Base-by-base conservation (phyloP, 2,797 vertebrate genomes). In the Megalops cyprinoides region DNA sequence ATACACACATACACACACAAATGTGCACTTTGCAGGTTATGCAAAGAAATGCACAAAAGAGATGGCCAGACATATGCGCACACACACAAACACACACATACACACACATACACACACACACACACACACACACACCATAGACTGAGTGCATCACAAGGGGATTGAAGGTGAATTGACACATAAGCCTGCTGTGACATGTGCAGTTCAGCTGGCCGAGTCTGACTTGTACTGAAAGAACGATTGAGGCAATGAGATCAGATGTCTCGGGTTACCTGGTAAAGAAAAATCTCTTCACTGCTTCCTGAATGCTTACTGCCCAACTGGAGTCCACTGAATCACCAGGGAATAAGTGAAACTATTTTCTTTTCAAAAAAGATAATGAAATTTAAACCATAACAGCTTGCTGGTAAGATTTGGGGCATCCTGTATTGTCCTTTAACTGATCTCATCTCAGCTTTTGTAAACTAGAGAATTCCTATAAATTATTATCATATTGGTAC, bases 101-200 rank as follows among this genome's bases (percentile, higher is more conserved):
- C 53, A 69, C 65, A 69, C 18, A 42, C 15, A 65, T 31, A 69
- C 18, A 44, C 37, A 44, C 14, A 67, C 31, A 67, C 62, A 67
- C 1, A 67, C 62, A 42, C 37, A 18, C 37, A 69, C 18, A 42
- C 65, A 12, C 0, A 42, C 65, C 65, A 69, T 53, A 18, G 9
- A 7, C 31, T 6, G 34, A 69, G 2, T 8, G 3, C 9, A 42
- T 9, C 18, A 20, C 65, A 69, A 42, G 65, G 37, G 34, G 18
- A 39, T 20, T 69, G 65, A 69, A 69, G 65, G 65, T 69, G 65
- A 69, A 18, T 69, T 69, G 65, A 69, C 39, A 69, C n/a, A 69
- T 37, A 69, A 69, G 34, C 65, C 65, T 42, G 23, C 37, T 8
- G 37, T n/a, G 65, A 65, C 37, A 44, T 69, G 65, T 44, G 37